Percentiles rank a stretch among this genome's conserved stretches.
These are phyloP conservation scores for Perca fluviatilis DNA, from an alignment of 2,113 vertebrate species.

Conservation along the genomic window DNA sequence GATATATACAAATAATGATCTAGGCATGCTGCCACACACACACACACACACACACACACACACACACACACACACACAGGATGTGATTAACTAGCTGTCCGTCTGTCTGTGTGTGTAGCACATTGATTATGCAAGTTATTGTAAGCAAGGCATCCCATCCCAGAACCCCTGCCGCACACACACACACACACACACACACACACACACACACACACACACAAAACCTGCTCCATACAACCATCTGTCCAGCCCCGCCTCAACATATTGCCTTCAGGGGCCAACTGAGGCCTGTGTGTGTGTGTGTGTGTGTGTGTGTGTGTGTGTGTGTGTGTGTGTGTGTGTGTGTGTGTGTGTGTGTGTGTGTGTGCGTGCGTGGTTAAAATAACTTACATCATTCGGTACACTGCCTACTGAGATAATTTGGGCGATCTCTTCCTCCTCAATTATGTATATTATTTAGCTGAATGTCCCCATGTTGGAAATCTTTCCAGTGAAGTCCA, in stretches of 20 bases:
- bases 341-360: constrained; percentile 9
- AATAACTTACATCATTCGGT: constrained; percentile 45
- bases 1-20: too few relatives aligned
- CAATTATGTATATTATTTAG: background rate
- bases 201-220: too few relatives aligned
- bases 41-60: background rate
- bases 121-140: constrained; percentile 67
- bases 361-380: background rate
- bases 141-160: constrained; percentile 26
- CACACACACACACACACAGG: background rate
- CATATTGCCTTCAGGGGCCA: constrained; percentile 39
- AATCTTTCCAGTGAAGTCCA: too few relatives aligned
- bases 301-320: background rate
- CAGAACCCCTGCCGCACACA: background rate
- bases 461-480: too few relatives aligned
- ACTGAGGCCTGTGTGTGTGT: constrained; percentile 19
- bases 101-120: constrained; percentile 20
- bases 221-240: constrained; percentile 35
- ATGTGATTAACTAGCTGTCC: constrained; percentile 11
- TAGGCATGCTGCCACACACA: background rate
- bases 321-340: background rate
- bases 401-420: constrained; percentile 23
- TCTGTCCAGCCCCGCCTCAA: constrained; percentile 55
- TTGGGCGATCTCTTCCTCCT: background rate
- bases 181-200: background rate